Percentiles rank a stretch among this genome's conserved stretches.
Conservation (phyloP, 2,888 invertebrate species). For the Drosophila limbata region DNA sequence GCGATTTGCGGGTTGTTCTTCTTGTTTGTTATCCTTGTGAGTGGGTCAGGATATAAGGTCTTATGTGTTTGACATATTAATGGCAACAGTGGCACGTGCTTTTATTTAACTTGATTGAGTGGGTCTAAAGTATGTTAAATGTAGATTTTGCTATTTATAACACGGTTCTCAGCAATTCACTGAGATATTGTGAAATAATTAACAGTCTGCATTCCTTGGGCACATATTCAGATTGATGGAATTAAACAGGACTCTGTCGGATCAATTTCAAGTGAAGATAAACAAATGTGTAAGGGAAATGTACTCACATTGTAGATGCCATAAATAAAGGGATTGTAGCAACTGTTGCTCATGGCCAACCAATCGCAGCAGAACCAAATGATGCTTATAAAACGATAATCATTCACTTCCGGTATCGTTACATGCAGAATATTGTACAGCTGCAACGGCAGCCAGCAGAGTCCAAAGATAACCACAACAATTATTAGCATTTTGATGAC, state of each 20-base stretch:
- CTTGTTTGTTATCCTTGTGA: no score
- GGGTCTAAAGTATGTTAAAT: background rate
- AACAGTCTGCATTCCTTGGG: background rate
- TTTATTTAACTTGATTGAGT: constrained; percentile 65
- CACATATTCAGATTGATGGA: background rate
- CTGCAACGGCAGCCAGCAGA: constrained; percentile 94
- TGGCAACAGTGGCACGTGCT: constrained; percentile 44
- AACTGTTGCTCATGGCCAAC: constrained; percentile 95
- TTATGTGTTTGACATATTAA: constrained; percentile 24
- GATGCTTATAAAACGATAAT: constrained; percentile 93
- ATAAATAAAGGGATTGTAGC: constrained; percentile 96
- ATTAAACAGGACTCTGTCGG: background rate
- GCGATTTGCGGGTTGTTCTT: constrained; percentile 39
- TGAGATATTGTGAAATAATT: constrained; percentile 3
- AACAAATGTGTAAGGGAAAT: background rate
- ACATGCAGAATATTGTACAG: constrained; percentile 90
- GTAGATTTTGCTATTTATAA: constrained; percentile 22
- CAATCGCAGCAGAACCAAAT: constrained; percentile 95
- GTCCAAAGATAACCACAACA: constrained; percentile 92
- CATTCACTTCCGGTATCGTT: constrained; percentile 89
- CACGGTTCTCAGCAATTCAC: background rate
- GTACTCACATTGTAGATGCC: constrained; percentile 94
- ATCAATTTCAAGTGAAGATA: background rate
- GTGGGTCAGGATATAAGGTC: background rate
- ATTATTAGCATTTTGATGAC: constrained; percentile 95